Evolutionary conservation across 2,113 vertebrate species (phyloP), one percentile per base, ranked within the genome.

Genomic region (Sclerurus mexicanus): DNA sequence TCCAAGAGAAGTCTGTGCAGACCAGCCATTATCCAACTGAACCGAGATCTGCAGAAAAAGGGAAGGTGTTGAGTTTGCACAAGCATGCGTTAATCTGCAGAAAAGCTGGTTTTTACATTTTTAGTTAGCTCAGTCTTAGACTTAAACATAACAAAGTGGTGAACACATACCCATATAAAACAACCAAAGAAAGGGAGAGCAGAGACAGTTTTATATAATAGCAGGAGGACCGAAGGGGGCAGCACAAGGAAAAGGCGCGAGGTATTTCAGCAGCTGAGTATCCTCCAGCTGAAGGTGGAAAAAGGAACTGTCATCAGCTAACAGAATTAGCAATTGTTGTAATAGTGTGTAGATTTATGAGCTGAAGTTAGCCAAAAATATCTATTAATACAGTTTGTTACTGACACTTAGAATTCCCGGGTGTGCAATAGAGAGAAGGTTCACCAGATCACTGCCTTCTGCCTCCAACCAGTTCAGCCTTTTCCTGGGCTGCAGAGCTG

Each of bases 141-240:
- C 25, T 56, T 24, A 49, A 63, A 31, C 16, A 9, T 14, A 23
- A 37, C 18, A 40, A 69, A 83, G 44, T 6, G 52, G 50, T 59
- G 68, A 84, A 21, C 2, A 2, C 7, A 5, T 1, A 60, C 9
- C 53, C 35, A 14, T 4, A 21, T 4, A 9, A 58, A 77, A 27
- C 35, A 46, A 13, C 0, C 3, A 3, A 3, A 35, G 6, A 8
- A 49, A 42, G 11, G 55, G n/a, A 46, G 47, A 50, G 2, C 0
- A 2, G 39, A 67, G 46, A 39, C 25, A 9, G 6, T 27, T 79
- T 49, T 28, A 39, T 10, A 2, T 14, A 58, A 46, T 0, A 13
- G 50, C 10, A 9, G 33, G n/a, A 23, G 25, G 18, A 56, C 37
- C 35, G 4, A n/a, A 22, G 47, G 44, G 71, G 50, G 39, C 53